These are phyloP conservation scores for Hyaena hyaena DNA, from an alignment of 2,113 vertebrate species.

Conservation along the genomic window DNA sequence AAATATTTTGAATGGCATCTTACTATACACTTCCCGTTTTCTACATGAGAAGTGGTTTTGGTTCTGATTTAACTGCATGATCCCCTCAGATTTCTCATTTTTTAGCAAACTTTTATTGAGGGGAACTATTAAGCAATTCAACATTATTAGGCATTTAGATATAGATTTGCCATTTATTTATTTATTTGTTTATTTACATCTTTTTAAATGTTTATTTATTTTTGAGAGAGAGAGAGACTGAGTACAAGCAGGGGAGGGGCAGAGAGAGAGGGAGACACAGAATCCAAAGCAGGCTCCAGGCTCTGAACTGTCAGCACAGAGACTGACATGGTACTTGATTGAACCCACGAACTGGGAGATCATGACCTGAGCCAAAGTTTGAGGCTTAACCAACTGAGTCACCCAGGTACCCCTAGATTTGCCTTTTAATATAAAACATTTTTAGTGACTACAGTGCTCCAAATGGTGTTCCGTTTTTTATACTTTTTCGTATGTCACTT, in stretches of 20 bases:
- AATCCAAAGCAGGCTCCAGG: no score
- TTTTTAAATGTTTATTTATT: neutral
- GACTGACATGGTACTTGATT: no score
- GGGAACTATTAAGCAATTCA: constrained; percentile 21
- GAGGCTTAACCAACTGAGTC: no score
- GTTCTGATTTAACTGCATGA: constrained; percentile 20
- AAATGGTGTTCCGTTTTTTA: constrained; percentile 14
- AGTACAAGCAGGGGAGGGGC: no score
- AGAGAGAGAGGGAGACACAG: no score
- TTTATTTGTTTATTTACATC: neutral
- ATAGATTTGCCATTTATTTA: neutral
- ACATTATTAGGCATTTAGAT: constrained; percentile 1
- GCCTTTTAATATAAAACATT: constrained; percentile 33
- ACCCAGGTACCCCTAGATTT: neutral
- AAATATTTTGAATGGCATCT: neutral
- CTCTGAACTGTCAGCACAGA: no score
- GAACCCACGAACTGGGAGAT: no score
- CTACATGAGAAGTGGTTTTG: neutral
- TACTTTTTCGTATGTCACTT: neutral
- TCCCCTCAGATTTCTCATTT: constrained; percentile 40
- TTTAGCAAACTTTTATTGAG: neutral
- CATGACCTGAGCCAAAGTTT: no score
- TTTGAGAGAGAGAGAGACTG: no score
- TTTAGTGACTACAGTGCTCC: neutral
- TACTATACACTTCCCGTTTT: neutral